Evolutionary conservation across 1,140 invertebrate genomes (phyloP), one percentile per base, ranked within the genome.

Genomic region (Drosophila nebulosa): DNA sequence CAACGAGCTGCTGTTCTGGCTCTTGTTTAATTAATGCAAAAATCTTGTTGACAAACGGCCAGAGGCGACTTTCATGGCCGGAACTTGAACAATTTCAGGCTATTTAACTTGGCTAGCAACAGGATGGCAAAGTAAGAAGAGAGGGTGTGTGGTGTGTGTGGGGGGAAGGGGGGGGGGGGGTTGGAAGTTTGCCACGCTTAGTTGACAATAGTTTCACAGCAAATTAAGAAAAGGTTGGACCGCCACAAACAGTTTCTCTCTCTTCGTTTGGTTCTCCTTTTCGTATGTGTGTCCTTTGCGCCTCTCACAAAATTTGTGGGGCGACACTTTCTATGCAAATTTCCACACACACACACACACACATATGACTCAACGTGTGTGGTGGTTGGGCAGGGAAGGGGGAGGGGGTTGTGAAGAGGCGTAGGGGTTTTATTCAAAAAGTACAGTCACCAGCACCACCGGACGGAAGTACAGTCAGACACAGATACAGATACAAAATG

Each of bases 221-320:
- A 89, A 89, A 89, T 89, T 89, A 88, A 88, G 83, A 88, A 88
- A 88, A 88, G 83, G 83, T 88, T 88, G 83, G 69, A 83, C 83
- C 52, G 30, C 21, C 56, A 51, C 30, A 52, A 39, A 55, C 79
- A 85, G 76, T 63, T 53, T 62, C 62, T 32, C 3, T 32, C 14
- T 55, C n/a, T n/a, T n/a, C n/a, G n/a, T n/a, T n/a, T n/a, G n/a
- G n/a, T n/a, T n/a, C n/a, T n/a, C n/a, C n/a, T n/a, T n/a, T n/a
- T n/a, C 30, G 60, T 56, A 56, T 73, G 74, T 46, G 50, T 53
- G 53, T 42, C 36, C 35, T 53, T 61, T 50, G 57, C 60, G 59
- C 24, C 85, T 80, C 80, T 77, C 80, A 80, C 86, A 24, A 74
- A 85, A 85, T 85, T 85, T 85, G 80, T 71, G 70, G 71, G 70